These are phyloP conservation scores for Dasyurus viverrinus DNA, from an alignment of 2,113 vertebrate genomes.

Conservation along the genomic window DNA sequence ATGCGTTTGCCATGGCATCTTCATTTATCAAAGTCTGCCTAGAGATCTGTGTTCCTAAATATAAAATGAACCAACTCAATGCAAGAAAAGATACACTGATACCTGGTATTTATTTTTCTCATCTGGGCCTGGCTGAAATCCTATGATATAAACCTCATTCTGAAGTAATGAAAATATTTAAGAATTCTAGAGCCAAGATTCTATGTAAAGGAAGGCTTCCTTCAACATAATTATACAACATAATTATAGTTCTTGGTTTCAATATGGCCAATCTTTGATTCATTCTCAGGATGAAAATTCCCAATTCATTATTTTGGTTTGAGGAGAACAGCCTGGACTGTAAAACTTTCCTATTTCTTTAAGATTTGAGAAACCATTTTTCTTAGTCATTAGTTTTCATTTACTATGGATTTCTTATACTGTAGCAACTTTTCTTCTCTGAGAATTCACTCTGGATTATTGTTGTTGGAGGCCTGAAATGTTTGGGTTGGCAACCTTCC, in stretches of 20 bases:
- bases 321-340: not conserved
- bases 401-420: not conserved
- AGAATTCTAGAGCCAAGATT: not conserved
- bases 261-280: not conserved
- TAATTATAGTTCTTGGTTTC: not conserved
- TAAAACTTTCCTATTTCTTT: not conserved
- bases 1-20: not conserved
- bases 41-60: not conserved
- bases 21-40: not conserved
- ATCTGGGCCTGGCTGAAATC: not conserved
- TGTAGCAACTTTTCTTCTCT: not conserved
- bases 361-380: not conserved
- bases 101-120: not conserved
- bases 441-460: not conserved
- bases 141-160: not conserved
- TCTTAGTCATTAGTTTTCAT: not conserved
- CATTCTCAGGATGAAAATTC: not conserved
- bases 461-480: accelerated
- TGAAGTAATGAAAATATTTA: not conserved
- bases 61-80: not conserved
- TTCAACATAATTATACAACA: not conserved
- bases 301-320: conserved; percentile 10
- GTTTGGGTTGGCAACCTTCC: not conserved
- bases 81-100: not conserved
- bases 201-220: accelerated